Evolutionary conservation across 2,797 vertebrate genomes (phyloP), one percentile per base, ranked within the genome.

Genomic region (Hipposideros larvatus): DNA sequence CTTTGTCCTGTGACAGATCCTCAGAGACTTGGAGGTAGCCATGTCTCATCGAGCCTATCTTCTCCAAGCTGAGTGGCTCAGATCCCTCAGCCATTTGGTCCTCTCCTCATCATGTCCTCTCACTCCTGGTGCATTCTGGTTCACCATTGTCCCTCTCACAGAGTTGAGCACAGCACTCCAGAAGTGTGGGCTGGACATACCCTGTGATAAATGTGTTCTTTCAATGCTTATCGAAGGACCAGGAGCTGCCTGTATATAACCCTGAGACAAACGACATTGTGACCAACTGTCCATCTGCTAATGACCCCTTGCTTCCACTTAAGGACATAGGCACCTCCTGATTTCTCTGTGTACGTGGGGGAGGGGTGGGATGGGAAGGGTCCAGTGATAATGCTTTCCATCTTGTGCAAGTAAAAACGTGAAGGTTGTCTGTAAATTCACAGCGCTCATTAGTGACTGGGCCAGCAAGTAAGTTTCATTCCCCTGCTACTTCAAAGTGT

Each of bases 11-110:
- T 83, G 57, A 53, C 10, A 71, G 15, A 34, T 26, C 55, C 55
- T 90, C 37, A 18, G 63, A 93, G 18, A 57, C n/a, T 68, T 51
- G 19, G 86, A 97, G n/a, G 28, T 92, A 66, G 87, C 82, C 13
- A 10, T 53, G 61, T 88, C 24, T n/a, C 71, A 46, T 2, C 79
- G 90, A 93, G 63, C 18, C 71, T 75, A 13, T 65, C 19, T 90
- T 68, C 31, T 93, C 83, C 70, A 70, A 53, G 48, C 9, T 51
- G 43, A 75, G 28, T n/a, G 31, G 41, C 43, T 34, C 28, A 41
- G 68, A 34, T 79, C 28, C 11, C 37, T 82, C 53, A 61, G 16
- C 79, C 61, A 26, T 0, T 77, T 53, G 15, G 26, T 84, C n/a
- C 48, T 55, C 7, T 80, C 43, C 1, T 1, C 31, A n/a, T 63